phyloP scores from a whole-genome alignment of 1,140 invertebrate species.

The Dufourea novaeangliae region DNA sequence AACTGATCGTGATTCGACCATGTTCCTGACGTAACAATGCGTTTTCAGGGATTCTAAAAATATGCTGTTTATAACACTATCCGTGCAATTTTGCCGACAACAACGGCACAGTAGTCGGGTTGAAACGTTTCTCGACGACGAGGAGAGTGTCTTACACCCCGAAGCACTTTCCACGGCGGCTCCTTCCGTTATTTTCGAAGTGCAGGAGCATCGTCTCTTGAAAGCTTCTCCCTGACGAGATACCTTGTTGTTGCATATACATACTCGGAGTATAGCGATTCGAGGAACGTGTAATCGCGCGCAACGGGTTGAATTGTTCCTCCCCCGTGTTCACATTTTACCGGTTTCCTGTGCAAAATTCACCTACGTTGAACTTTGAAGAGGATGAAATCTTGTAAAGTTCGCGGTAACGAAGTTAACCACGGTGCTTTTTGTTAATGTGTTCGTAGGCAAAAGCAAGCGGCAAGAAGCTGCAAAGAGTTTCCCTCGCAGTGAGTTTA shows the following conservation, averaged over 20 bases:
- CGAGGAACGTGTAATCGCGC: not conserved
- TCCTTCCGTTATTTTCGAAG: not conserved
- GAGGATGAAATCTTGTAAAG: too few relatives aligned
- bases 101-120: not conserved
- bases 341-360: too few relatives aligned
- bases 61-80: too few relatives aligned
- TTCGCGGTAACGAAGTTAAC: not conserved
- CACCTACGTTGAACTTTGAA: too few relatives aligned
- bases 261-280: not conserved
- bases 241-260: not conserved
- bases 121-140: not conserved
- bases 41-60: too few relatives aligned
- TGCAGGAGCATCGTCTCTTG: not conserved
- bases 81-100: too few relatives aligned
- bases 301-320: too few relatives aligned
- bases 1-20: too few relatives aligned
- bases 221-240: not conserved
- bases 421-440: not conserved
- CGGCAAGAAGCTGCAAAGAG: conserved; percentile 87
- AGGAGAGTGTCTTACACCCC: not conserved
- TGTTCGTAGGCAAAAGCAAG: conserved; percentile 84
- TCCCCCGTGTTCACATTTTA: too few relatives aligned
- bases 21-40: too few relatives aligned
- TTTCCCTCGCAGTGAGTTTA: conserved; percentile 87
- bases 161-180: not conserved